Evolutionary conservation across 2,888 invertebrate genomes (phyloP).

Genomic region (Chymomyza amoena): DNA sequence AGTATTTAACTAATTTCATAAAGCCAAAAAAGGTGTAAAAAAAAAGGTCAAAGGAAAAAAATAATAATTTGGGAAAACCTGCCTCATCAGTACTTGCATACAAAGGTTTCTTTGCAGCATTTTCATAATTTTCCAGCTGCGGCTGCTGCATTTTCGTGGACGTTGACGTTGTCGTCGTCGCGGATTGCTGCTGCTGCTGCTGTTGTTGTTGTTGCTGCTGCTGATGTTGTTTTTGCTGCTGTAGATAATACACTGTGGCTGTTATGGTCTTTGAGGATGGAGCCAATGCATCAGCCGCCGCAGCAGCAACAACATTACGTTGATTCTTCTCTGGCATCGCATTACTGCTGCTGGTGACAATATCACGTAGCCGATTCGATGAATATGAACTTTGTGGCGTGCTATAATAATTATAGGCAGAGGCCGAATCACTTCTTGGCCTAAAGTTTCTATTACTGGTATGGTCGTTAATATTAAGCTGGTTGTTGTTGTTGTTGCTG

Average conservation of each 20-base stretch:
- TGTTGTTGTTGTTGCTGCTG: constrained; percentile 26
- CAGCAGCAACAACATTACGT: constrained; percentile 9
- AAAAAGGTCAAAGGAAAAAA: constrained; percentile 35
- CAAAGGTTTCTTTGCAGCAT: constrained; percentile 54
- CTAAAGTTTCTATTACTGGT: neutral
- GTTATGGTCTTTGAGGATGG: constrained; percentile 53
- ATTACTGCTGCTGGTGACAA: constrained; percentile 11
- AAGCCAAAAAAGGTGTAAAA: constrained; percentile 2
- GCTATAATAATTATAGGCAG: constrained; percentile 48
- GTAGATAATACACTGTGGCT: constrained; percentile 63
- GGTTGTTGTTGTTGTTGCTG: constrained; percentile 9
- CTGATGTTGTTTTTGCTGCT: constrained; percentile 43
- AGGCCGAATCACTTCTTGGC: neutral
- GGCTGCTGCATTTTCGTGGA: constrained; percentile 16
- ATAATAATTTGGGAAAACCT: constrained; percentile 55
- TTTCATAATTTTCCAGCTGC: constrained; percentile 45
- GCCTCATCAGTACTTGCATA: constrained; percentile 62
- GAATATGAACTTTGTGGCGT: constrained; percentile 64
- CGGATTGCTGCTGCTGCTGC: constrained; percentile 21
- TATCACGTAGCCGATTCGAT: constrained; percentile 58
- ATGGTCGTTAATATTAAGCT: neutral
- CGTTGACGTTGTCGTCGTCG: constrained; percentile 17
- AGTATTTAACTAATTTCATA: constrained; percentile 3
- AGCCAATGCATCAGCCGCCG: constrained; percentile 30
- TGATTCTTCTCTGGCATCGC: neutral